Conservation (phyloP, 2,888 invertebrate species). For the Drosophila vallismaia region DNA sequence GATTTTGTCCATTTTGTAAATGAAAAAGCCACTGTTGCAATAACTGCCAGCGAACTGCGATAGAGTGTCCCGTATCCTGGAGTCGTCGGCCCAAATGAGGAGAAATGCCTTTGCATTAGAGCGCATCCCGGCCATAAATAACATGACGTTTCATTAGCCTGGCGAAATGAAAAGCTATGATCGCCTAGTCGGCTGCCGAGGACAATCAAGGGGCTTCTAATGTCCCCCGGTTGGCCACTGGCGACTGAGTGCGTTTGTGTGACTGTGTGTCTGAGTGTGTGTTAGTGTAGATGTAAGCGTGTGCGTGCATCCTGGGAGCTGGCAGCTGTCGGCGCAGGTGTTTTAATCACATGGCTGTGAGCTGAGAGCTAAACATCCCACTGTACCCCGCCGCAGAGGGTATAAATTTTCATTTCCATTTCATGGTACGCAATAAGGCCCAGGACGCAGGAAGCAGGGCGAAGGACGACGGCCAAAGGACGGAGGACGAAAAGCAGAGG, state of each 20-base stretch:
- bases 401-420: constrained; percentile 79
- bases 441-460: constrained; percentile 24
- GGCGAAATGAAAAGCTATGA: constrained; percentile 73
- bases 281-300: background rate
- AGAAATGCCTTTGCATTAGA: constrained; percentile 76
- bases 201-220: constrained; percentile 39
- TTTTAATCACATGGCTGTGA: constrained; percentile 44
- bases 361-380: constrained; percentile 12
- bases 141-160: constrained; percentile 76
- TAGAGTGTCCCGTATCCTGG: background rate
- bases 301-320: constrained; percentile 17
- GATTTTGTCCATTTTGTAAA: background rate
- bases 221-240: background rate
- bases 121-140: constrained; percentile 70
- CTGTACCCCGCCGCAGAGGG: constrained; percentile 36
- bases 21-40: background rate
- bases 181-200: constrained; percentile 53
- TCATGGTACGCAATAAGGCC: constrained; percentile 53
- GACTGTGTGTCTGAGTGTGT: background rate
- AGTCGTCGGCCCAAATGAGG: constrained; percentile 50
- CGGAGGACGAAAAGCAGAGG: constrained; percentile 36
- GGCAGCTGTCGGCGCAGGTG: constrained; percentile 50
- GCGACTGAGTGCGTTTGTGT: constrained; percentile 2
- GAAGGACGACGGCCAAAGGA: constrained; percentile 14
- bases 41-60: background rate